These are phyloP conservation scores for Isichthys henryi DNA, from an alignment of 2,113 vertebrate genomes.

Conservation along the genomic window DNA sequence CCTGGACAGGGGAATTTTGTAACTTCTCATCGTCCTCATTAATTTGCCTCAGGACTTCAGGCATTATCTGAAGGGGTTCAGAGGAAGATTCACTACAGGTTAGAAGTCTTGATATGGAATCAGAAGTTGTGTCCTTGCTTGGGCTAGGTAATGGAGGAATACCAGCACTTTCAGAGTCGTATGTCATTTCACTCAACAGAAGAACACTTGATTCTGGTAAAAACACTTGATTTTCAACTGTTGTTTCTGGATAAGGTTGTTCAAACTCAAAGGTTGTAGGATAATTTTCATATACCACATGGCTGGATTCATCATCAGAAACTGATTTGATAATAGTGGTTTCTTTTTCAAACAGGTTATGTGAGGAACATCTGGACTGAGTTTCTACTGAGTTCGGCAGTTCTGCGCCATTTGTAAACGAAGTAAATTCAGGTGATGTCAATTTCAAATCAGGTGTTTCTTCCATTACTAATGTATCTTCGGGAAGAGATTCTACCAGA, in stretches of 20 bases:
- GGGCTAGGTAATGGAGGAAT: background rate
- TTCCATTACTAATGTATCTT: background rate
- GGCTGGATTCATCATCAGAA: background rate
- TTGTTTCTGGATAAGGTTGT: background rate
- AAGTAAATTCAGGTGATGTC: background rate
- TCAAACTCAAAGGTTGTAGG: background rate
- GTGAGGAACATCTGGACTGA: background rate
- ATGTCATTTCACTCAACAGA: background rate
- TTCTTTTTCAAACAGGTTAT: background rate
- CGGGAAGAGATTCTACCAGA: background rate
- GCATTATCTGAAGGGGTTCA: background rate
- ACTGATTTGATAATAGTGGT: background rate
- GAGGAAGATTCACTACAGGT: background rate
- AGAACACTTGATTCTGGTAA: background rate
- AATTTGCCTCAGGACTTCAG: background rate
- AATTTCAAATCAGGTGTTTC: background rate
- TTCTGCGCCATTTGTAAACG: background rate
- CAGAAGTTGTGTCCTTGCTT: background rate
- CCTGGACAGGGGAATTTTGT: background rate
- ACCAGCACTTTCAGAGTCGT: background rate
- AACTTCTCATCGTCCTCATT: background rate
- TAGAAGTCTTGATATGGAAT: background rate
- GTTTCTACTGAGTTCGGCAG: conserved; percentile 23
- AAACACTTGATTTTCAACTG: background rate
- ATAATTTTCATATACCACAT: background rate